phyloP scores from a whole-genome alignment of 2,797 vertebrate genomes.

The Lepus townsendii region DNA sequence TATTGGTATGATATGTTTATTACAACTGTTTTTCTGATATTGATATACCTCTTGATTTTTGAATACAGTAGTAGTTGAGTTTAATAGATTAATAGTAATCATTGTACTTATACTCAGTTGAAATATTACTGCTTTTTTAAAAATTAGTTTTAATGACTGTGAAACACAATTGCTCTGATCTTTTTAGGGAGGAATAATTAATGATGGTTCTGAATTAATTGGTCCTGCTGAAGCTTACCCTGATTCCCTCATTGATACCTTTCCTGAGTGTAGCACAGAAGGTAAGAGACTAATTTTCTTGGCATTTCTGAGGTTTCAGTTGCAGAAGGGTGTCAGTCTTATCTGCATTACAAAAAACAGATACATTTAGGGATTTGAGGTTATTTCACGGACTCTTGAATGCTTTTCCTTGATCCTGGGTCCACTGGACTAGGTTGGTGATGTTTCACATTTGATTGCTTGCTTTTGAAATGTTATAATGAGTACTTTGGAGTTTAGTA shows the following conservation, averaged over 20 bases:
- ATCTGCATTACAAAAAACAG: background rate
- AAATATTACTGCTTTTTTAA: background rate
- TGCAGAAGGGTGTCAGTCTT: background rate
- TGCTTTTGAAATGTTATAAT: background rate
- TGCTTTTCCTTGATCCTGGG: background rate
- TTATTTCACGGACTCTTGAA: background rate
- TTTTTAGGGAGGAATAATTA: constrained; percentile 95
- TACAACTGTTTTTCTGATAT: background rate
- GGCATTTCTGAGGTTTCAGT: background rate
- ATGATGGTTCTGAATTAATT: constrained; percentile 97
- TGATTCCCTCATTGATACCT: constrained; percentile 93
- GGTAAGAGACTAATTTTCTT: constrained; percentile 88
- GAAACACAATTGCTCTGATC: constrained; percentile 37
- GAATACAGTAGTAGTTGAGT: background rate
- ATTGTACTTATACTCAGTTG: background rate
- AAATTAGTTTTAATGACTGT: background rate
- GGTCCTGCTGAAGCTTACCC: constrained; percentile 94
- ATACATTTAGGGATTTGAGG: background rate
- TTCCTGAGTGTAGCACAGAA: constrained; percentile 96
- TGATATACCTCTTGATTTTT: background rate
- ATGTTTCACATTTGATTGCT: background rate
- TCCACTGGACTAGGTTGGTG: background rate
- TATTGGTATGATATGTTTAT: background rate
- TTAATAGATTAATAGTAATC: background rate
- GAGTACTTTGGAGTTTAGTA: background rate